These are phyloP conservation scores for Laothoe populi DNA, from an alignment of 2,888 invertebrate species.

Conservation along the genomic window DNA sequence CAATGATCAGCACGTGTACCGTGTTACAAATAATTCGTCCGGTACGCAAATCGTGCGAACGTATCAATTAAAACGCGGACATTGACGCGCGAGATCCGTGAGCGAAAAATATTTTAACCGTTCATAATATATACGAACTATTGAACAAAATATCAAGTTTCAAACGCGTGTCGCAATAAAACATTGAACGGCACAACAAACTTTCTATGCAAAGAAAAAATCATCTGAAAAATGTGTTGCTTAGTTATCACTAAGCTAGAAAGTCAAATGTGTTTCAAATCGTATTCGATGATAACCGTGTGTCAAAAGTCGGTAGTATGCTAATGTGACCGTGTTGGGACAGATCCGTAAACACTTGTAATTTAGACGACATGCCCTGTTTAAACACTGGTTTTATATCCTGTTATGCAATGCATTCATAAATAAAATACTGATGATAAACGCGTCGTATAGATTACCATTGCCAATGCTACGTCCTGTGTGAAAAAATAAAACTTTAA, in stretches of 20 bases:
- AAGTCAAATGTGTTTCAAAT: constrained; percentile 34
- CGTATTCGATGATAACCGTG: neutral
- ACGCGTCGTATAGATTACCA: constrained; percentile 14
- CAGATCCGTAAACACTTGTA: constrained; percentile 32
- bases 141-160: neutral
- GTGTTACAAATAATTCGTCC: constrained; percentile 7
- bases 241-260: constrained; percentile 39
- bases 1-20: constrained; percentile 9
- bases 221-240: constrained; percentile 38
- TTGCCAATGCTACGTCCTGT: constrained; percentile 13
- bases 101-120: constrained; percentile 1
- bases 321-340: constrained; percentile 27
- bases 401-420: constrained; percentile 32
- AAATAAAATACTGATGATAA: constrained; percentile 3
- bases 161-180: constrained; percentile 25
- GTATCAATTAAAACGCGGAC: constrained; percentile 15
- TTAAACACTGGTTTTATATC: constrained; percentile 36
- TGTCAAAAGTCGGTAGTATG: constrained; percentile 4
- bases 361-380: constrained; percentile 40
- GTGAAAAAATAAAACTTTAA: constrained; percentile 3
- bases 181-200: constrained; percentile 25
- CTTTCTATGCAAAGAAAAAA: constrained; percentile 46
- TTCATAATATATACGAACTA: constrained; percentile 3
- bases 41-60: constrained; percentile 2
- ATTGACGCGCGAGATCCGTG: constrained; percentile 6